These are phyloP conservation scores for Chloroclysta siterata DNA, from an alignment of 2,888 invertebrate genomes.

Conservation along the genomic window DNA sequence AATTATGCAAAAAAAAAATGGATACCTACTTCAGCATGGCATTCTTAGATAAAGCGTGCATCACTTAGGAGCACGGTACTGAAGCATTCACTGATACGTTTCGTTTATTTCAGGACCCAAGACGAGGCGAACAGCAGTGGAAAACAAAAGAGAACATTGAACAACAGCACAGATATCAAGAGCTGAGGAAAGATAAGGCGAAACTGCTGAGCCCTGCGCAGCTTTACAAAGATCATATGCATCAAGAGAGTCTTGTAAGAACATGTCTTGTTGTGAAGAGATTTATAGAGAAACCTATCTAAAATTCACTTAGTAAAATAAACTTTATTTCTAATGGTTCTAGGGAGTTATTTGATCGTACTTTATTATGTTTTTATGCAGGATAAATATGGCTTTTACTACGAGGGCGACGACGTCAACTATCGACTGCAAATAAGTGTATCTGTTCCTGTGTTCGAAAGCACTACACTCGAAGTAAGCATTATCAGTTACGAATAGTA, in stretches of 20 bases:
- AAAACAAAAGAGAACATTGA: conserved; percentile 68
- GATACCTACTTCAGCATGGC: too few species aligned
- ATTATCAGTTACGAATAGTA: neutral
- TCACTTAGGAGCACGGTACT: neutral
- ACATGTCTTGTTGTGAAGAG: neutral
- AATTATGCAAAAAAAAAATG: too few species aligned
- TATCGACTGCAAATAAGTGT: conserved; percentile 74
- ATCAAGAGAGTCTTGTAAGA: conserved; percentile 65
- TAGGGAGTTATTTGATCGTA: too few species aligned
- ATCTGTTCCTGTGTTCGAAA: conserved; percentile 75
- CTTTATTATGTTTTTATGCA: conserved; percentile 34
- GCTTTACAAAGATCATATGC: conserved; percentile 60
- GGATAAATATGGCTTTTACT: conserved; percentile 71
- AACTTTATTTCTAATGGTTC: too few species aligned
- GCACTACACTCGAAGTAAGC: conserved; percentile 65
- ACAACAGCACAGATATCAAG: conserved; percentile 64
- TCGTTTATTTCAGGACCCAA: conserved; percentile 62
- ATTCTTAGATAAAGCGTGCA: neutral
- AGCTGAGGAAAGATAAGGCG: conserved; percentile 64
- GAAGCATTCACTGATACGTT: neutral
- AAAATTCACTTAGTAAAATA: neutral
- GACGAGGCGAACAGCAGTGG: conserved; percentile 73
- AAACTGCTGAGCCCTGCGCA: conserved; percentile 58
- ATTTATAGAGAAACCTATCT: too few species aligned
- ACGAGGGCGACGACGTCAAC: conserved; percentile 70